Conservation (phyloP, 2,797 vertebrate species). For the Steatocranus sp. region DNA sequence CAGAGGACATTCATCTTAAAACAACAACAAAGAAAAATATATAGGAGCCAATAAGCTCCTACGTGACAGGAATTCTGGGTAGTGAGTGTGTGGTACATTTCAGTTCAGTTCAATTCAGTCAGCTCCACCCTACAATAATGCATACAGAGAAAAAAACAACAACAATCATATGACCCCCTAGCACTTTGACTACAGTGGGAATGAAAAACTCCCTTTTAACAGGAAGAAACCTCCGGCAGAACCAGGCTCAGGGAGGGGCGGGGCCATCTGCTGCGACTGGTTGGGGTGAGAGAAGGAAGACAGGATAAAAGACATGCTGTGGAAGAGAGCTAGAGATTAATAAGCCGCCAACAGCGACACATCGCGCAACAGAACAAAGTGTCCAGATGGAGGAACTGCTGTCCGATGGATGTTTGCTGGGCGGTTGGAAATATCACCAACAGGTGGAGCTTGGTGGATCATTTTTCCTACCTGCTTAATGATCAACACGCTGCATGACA, state of each 20-base stretch:
- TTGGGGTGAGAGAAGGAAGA: not conserved
- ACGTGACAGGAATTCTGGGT: constrained; percentile 30
- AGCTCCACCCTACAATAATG: not conserved
- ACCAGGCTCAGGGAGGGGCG: not conserved
- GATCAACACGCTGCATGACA: not conserved
- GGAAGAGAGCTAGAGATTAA: not conserved
- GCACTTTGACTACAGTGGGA: not conserved
- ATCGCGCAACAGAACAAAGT: not conserved
- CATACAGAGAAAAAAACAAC: fast-evolving
- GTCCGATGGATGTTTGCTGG: not conserved
- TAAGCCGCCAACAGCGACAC: not conserved
- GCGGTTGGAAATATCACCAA: not conserved
- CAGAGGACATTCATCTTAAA: constrained; percentile 11
- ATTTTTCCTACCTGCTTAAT: not conserved
- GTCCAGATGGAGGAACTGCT: not conserved
- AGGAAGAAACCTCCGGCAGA: not conserved
- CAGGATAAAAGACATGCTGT: not conserved
- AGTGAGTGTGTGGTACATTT: constrained; percentile 27
- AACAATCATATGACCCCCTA: not conserved
- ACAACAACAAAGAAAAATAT: not conserved
- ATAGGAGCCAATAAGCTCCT: not conserved
- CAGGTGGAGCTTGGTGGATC: not conserved
- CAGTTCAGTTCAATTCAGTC: not conserved
- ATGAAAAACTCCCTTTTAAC: not conserved
- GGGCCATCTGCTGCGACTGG: not conserved